Conservation (phyloP, 2,797 vertebrate genomes). For the Poecilia picta region DNA sequence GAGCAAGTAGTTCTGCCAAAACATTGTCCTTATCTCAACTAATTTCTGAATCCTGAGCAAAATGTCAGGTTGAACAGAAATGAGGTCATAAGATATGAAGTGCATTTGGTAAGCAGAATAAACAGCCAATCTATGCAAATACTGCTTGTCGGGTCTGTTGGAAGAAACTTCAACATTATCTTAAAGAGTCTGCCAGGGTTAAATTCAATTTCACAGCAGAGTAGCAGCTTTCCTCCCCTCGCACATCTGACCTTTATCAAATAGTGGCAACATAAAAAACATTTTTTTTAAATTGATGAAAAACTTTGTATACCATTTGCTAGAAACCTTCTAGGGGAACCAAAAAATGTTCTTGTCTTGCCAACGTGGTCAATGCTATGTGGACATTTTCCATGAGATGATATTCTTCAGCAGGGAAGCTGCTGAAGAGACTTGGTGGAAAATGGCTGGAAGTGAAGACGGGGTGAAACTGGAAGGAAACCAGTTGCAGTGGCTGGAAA, state of each 20-base stretch:
- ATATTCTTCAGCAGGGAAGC: too few relatives aligned
- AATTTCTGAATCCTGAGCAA: background rate
- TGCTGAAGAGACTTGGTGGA: too few relatives aligned
- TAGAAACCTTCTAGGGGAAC: background rate
- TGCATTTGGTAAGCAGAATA: background rate
- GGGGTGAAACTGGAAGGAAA: too few relatives aligned
- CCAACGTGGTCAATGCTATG: background rate
- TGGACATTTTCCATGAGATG: background rate
- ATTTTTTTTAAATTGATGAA: background rate
- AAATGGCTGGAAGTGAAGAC: too few relatives aligned
- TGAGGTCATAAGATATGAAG: background rate
- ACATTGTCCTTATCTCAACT: background rate
- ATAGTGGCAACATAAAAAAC: background rate
- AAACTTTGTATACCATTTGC: background rate
- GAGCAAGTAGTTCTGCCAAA: background rate
- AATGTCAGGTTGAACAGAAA: background rate
- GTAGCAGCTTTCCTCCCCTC: background rate
- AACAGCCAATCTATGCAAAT: background rate
- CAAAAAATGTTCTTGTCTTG: background rate
- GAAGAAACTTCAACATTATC: background rate
- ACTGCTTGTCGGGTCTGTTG: background rate
- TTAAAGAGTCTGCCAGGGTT: background rate
- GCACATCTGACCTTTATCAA: background rate
- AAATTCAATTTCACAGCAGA: background rate
- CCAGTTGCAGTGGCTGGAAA: too few relatives aligned